Conservation (phyloP, 1,140 invertebrate genomes). For the Eufriesea mexicana region DNA sequence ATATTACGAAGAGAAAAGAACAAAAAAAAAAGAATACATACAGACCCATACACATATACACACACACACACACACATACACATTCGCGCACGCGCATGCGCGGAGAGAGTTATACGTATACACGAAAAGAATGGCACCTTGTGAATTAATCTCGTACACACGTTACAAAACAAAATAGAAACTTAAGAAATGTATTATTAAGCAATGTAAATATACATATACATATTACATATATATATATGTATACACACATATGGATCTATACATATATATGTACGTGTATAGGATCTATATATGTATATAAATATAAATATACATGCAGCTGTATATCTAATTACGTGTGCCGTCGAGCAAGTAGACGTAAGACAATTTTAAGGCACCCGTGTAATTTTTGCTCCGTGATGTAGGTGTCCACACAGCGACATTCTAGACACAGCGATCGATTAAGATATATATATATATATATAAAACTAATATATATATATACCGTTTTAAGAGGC, state of each 20-base stretch:
- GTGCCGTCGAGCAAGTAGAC: slow-evolving; percentile 44
- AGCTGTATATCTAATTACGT: slow-evolving; percentile 50
- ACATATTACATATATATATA: slow-evolving; percentile 35
- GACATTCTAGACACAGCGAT: slow-evolving; percentile 34
- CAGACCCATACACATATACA: neutral
- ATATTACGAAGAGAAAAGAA: neutral
- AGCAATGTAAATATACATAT: slow-evolving; percentile 53
- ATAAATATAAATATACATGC: slow-evolving; percentile 28
- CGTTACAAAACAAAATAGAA: slow-evolving; percentile 27
- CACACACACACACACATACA: neutral
- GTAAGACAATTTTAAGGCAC: slow-evolving; percentile 47
- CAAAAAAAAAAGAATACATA: neutral
- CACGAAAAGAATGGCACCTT: slow-evolving; percentile 29
- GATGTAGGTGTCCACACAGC: slow-evolving; percentile 45
- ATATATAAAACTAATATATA: neutral
- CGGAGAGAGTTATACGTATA: slow-evolving; percentile 17
- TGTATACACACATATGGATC: slow-evolving; percentile 8
- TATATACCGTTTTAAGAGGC: slow-evolving; percentile 16
- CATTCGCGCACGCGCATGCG: neutral
- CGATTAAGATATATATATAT: slow-evolving; percentile 36
- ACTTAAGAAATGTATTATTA: slow-evolving; percentile 36
- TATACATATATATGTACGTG: neutral
- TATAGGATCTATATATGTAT: slow-evolving; percentile 8
- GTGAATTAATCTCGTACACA: slow-evolving; percentile 40
- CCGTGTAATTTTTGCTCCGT: slow-evolving; percentile 51